These are phyloP conservation scores for Dasysyrphus tricinctus DNA, from an alignment of 2,888 invertebrate genomes.

Conservation along the genomic window DNA sequence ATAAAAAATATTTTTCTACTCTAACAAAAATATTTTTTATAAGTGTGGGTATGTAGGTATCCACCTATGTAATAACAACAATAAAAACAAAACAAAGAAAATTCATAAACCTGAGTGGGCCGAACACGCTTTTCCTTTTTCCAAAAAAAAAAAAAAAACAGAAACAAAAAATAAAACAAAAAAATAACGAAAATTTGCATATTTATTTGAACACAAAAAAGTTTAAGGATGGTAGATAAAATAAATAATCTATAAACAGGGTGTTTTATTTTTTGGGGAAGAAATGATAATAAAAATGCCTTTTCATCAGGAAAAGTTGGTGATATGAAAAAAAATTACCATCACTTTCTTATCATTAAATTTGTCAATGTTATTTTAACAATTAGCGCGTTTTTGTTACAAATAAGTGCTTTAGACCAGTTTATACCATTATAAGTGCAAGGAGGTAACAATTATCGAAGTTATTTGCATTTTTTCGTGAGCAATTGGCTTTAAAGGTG, in stretches of 20 bases:
- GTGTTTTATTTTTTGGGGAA: neutral
- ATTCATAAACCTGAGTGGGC: constrained; percentile 12
- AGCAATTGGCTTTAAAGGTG: too few species aligned
- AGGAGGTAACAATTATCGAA: too few species aligned
- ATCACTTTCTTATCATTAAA: too few species aligned
- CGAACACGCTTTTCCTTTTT: neutral
- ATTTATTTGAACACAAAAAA: constrained; percentile 8
- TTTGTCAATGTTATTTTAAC: too few species aligned
- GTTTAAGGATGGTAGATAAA: neutral
- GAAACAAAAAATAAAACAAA: too few species aligned
- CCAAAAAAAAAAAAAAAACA: neutral
- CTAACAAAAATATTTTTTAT: neutral
- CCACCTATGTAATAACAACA: neutral
- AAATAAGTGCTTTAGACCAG: too few species aligned
- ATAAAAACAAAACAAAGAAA: neutral
- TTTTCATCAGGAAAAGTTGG: too few species aligned
- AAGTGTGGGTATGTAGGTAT: neutral
- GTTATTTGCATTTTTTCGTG: too few species aligned
- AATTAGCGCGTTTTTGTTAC: too few species aligned
- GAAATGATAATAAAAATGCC: too few species aligned
- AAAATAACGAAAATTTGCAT: constrained; percentile 25
- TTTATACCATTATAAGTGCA: too few species aligned
- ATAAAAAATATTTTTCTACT: constrained; percentile 40
- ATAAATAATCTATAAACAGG: neutral
- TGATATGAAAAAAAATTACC: too few species aligned